These are phyloP conservation scores for Sphyrna mokarran DNA, from an alignment of 2,113 vertebrate species.

Conservation along the genomic window DNA sequence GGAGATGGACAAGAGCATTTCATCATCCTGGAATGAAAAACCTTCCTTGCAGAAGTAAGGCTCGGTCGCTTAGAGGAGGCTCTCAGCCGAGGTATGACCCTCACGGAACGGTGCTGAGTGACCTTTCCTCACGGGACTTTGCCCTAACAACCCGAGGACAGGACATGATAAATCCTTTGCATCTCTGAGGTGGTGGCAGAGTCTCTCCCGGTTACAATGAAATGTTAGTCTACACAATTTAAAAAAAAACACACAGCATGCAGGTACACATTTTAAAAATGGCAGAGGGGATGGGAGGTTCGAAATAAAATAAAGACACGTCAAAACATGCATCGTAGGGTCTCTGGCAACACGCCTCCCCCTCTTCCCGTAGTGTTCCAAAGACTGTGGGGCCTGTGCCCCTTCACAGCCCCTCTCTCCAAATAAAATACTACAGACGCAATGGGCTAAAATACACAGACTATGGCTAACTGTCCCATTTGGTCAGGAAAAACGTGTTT, in stretches of 20 bases:
- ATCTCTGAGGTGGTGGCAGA: background rate
- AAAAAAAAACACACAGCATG: constrained; percentile 12
- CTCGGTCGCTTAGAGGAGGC: background rate
- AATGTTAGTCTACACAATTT: background rate
- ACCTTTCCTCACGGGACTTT: too few species aligned
- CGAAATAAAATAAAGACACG: background rate
- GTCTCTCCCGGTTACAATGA: background rate
- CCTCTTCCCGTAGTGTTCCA: background rate
- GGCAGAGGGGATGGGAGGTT: background rate
- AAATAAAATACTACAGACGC: background rate
- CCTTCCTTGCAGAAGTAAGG: background rate
- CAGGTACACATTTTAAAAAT: background rate
- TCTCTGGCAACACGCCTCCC: background rate
- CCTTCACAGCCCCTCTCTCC: background rate
- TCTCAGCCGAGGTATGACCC: background rate
- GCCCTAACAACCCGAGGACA: background rate
- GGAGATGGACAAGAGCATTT: background rate
- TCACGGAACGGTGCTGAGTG: background rate
- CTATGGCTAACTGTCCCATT: background rate
- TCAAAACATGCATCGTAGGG: background rate
- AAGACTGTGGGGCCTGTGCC: background rate
- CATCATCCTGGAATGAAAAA: background rate
- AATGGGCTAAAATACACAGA: background rate
- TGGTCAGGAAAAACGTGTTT: background rate
- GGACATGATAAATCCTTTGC: background rate